Conservation (phyloP, 2,888 invertebrate species). For the Cecidostiba fungosa region DNA sequence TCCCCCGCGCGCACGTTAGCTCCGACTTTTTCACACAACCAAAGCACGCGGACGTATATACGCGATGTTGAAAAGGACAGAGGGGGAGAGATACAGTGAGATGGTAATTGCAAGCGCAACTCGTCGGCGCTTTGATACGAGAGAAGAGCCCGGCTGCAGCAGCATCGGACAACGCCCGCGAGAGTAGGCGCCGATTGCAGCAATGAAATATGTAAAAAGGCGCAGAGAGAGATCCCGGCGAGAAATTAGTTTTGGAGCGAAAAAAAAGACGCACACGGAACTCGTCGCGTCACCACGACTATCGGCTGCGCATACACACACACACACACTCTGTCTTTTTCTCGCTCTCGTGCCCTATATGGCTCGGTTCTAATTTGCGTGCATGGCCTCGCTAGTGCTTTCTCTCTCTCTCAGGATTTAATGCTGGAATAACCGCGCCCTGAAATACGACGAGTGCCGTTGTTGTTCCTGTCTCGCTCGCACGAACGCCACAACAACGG, state of each 20-base stretch:
- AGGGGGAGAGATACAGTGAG: neutral
- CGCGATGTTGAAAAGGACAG: neutral
- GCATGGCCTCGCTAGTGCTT: conserved; percentile 48
- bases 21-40: neutral
- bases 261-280: neutral
- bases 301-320: neutral
- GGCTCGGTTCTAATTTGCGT: conserved; percentile 72
- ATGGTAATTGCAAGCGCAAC: neutral
- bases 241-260: conserved; percentile 28
- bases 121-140: neutral
- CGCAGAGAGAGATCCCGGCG: neutral
- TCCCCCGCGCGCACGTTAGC: neutral
- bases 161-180: too few species aligned
- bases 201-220: conserved; percentile 26
- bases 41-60: neutral
- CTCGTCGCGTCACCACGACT: neutral
- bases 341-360: conserved; percentile 37
- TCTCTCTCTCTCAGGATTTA: conserved; percentile 69
- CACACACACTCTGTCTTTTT: neutral
- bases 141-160: neutral
- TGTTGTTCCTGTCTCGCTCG: neutral
- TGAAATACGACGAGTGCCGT: conserved; percentile 54
- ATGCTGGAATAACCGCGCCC: conserved; percentile 72
- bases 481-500: neutral
- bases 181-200: conserved; percentile 29